Conservation (phyloP, 2,797 vertebrate genomes). For the Liasis olivaceus region DNA sequence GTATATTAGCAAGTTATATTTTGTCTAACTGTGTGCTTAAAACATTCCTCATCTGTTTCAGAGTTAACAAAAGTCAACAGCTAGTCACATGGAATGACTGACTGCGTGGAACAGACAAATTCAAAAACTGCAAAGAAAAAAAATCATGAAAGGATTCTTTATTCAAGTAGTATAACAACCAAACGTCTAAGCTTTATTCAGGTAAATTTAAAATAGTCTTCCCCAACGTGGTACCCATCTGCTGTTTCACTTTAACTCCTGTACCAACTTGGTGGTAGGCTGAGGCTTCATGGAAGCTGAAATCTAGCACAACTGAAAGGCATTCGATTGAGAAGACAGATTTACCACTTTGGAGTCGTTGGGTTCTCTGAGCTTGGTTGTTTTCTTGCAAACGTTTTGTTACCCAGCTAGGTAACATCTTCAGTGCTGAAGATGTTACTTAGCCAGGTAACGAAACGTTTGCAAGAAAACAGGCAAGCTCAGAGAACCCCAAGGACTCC, state of each 20-base stretch:
- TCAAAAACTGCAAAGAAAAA: background rate
- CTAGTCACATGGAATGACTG: background rate
- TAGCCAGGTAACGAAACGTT: no score
- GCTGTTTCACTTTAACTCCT: background rate
- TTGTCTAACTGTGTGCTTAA: background rate
- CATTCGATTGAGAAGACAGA: background rate
- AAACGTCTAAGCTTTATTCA: background rate
- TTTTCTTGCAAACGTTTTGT: no score
- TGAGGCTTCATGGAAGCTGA: background rate
- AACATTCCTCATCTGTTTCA: background rate
- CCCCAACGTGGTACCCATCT: background rate
- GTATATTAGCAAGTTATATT: background rate
- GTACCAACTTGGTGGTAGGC: background rate
- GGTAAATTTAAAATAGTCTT: background rate
- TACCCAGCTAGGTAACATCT: no score
- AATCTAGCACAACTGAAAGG: background rate
- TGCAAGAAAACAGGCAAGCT: no score
- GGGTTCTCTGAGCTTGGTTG: no score
- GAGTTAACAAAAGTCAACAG: background rate
- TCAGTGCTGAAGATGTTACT: no score
- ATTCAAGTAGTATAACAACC: background rate
- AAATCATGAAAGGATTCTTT: background rate
- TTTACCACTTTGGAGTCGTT: slow-evolving; percentile 1
- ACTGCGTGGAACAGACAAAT: background rate
- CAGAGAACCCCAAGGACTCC: no score